Base-by-base conservation (phyloP, 1,140 invertebrate species). In the Paramacrobiotus metropolitanus region DNA sequence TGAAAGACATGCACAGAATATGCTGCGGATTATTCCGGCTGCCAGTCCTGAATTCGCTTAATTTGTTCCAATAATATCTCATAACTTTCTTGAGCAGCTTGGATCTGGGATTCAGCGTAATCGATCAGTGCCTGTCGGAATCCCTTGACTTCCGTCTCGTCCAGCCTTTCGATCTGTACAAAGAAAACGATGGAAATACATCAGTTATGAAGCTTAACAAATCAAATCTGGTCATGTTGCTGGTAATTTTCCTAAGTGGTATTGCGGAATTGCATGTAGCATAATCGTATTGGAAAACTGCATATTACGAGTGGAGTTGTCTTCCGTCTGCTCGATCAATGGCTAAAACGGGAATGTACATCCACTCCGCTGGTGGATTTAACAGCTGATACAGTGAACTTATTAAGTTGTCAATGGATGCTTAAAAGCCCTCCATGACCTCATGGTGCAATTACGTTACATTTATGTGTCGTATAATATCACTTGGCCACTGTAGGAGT, bases 51-150 rank as follows among this genome's bases (percentile, higher is more conserved):
- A 9, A 55, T 55, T 24, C 48, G 15, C 24, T 24, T 15, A 24
- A 55, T 55, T 24, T 55, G 48, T 55, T 55, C 48, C 15, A 55
- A 24, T 15, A 55, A 24, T 20, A 55, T 24, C 28, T 55, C 48
- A 24, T 55, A 55, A 24, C 15, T 55, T 55, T 55, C 48, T 55
- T 55, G 48, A 55, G 48, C 48, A 55, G 48, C 48, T 28, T 55
- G 15, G 15, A 55, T 55, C 24, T 55, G 48, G 15, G 48, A 55
- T 24, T 55, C 48, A 24, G 48, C 48, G 28, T 20, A 55, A 24
- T 55, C 48, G 48, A 55, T 55, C 15, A 55, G 48, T 15, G 48
- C 48, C 24, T 55, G 48, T 15, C 48, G 48, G 48, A 55, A 55
- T 9, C 48, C 48, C 4, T 15, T 28, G 15, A 24, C 9, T 24